Evolutionary conservation across 92 coral and sea anemone species (phyloP), one percentile per base, ranked within the genome.

Genomic region (Actinostola sp.): DNA sequence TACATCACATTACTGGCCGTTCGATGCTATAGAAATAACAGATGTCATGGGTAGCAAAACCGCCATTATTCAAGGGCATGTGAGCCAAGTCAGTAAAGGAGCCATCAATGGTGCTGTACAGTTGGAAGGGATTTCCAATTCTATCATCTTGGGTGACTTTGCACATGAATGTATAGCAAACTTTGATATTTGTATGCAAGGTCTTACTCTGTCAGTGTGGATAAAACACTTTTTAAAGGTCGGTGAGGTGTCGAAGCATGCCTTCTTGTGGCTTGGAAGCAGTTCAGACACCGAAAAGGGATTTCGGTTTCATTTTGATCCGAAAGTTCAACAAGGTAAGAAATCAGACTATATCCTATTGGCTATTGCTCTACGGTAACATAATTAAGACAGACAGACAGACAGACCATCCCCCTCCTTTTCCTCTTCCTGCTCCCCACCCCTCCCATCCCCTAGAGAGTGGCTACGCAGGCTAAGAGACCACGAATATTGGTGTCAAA

Each of bases 1-100:
- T 38, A 73, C 66, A 24, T 29, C 50, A 12, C 81, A 75, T 75
- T 75, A 75, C 32, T 75, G 81, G 81, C 50, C 63, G 0, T 55
- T 75, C 23, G 81, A 75, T 26, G 25, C 31, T 38, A 2, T 25
- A 14, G 15, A 8, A 31, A 53, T 75, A 15, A 25, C 14, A 8
- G 81, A 75, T 51, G 12, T 54, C 14, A 53, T 26, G 0, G 64
- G 72, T 11, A 11, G 54, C 38, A 63, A 50, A 50, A 10, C 21
- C 23, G 73, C 51, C 48, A 53, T 6, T 15, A 44, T 52, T 19
- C 3, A 49, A 17, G 81, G 81, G 21, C 51, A 10, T 4, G 65
- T 31, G 10, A 23, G 10, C 1, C 13, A 28, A 15, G 44, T 14
- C 0, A 54, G 9, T n/a, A 17, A 50, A 46, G 81, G 72, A 28